Evolutionary conservation across 2,113 vertebrate genomes (phyloP), one percentile per base, ranked within the genome.

Genomic region (Melierax canorus): DNA sequence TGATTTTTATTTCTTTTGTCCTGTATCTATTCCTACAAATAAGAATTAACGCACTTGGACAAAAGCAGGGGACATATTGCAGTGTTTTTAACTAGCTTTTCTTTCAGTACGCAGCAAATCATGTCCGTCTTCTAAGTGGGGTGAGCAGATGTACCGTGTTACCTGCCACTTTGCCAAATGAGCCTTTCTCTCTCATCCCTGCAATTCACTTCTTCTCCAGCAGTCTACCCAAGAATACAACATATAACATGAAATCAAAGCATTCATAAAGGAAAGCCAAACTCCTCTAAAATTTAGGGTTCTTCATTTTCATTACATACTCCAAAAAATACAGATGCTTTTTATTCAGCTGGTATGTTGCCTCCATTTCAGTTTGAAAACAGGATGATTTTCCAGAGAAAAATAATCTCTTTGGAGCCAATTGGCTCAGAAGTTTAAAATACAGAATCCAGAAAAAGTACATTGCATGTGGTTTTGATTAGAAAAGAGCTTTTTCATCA

Each of bases 301-400:
- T 89, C 68, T 75, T 86, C 51, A 8, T 34, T 92, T 94, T 78
- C 79, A 43, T 64, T 48, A 15, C 11, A 38, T 34, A 41, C 17
- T 92, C 86, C 48, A 91, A 95, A 91, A 92, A 39, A 81, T 45
- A 79, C 74, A 88, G 32, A 85, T 81, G 24, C 20, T 66, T 89
- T 96, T 92, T 66, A 69, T 85, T 89, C 63, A 59, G 34, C 38
- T 92, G 56, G 43, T 89, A 41, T 85, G 91, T 36, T 92, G 30
- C 36, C 94, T 91, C 38, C 27, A 69, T 96, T 95, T 91, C 29
- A 72, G 43, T 84, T 94, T 79, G 86, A 89, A 96, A 87, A 73
- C 77, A 82, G 32, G 18, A 87, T 45, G 34, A 34, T 72, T 94
- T 95, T 89, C 73, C 45, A 89, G 45, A 93, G 66, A 82, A 95